Base-by-base conservation (phyloP, 2,888 invertebrate species). In the Sicus ferrugineus region DNA sequence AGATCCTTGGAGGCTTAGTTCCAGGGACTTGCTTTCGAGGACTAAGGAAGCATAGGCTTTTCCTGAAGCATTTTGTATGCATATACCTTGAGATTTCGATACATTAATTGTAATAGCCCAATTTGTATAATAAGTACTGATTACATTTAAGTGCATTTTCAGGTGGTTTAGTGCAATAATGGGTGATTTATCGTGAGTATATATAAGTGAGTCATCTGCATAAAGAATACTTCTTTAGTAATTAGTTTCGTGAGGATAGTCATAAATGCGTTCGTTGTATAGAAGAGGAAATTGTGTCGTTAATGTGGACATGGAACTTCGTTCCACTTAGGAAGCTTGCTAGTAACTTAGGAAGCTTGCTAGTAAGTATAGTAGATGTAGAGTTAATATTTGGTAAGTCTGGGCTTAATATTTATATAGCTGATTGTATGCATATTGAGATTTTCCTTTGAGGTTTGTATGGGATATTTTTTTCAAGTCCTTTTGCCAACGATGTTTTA, bases 161-260 rank as follows among this genome's bases (percentile, higher is more conserved):
- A 38, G 38, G 38, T 38, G 38, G 7, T 14, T 54, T 54, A 54
- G 23, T 54, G 4, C 54, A 11, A 23, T 23, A 19, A 21, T 11
- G 16, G 54, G 54, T 11, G 54, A 54, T 23, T 54, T 23, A 7
- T n/a, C 54, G 23, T 54, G 54, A 19, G 54, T 21, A 23, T 54
- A 54, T 54, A 54, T 54, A 3, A 54, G 23, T 3, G 54, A 54
- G 23, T 54, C 6, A 54, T 54, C 54, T 21, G 23, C 54, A 54
- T 54, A 54, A 23, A 54, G 54, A 23, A 54, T 54, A 23, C 54
- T 54, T 54, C 21, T 54, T n/a, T n/a, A n/a, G n/a, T 23, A 14
- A 54, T 54, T 14, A 23, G n/a, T 21, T 54, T 54, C 54, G 21
- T 54, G 54, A 21, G 54, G 54, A 7, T 21, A 54, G 21, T 54